phyloP scores from a whole-genome alignment of 2,888 invertebrate genomes.

The Microctonus aethiopoides region DNA sequence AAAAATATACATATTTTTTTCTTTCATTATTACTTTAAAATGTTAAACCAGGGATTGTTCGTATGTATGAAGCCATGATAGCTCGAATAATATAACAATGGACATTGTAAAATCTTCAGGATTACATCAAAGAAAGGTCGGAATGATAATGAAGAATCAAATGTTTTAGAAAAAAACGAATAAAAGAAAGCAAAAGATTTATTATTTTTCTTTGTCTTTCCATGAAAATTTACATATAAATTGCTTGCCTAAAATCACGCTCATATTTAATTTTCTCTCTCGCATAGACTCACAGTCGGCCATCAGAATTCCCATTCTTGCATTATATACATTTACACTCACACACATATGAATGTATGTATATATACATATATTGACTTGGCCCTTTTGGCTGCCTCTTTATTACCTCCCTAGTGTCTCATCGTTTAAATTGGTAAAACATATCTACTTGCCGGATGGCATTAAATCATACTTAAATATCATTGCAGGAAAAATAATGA shows the following conservation, averaged over 20 bases:
- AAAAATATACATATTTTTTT: not conserved
- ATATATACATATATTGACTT: not conserved
- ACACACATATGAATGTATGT: not conserved
- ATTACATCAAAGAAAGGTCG: not conserved
- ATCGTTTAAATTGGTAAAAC: slow-evolving; percentile 51
- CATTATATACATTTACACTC: not conserved
- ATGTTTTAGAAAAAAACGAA: not conserved
- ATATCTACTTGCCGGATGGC: slow-evolving; percentile 48
- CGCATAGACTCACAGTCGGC: slow-evolving; percentile 37
- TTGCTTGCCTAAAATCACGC: slow-evolving; percentile 61
- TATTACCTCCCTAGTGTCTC: not conserved
- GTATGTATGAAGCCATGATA: slow-evolving; percentile 23
- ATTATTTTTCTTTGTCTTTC: not conserved
- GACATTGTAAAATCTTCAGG: slow-evolving; percentile 3
- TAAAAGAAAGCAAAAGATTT: not conserved
- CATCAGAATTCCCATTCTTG: not conserved
- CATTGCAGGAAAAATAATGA: slow-evolving; percentile 32
- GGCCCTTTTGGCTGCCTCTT: not conserved
- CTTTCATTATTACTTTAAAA: not conserved
- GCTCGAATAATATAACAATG: slow-evolving; percentile 17
- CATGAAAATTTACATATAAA: slow-evolving; percentile 59
- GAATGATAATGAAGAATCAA: not conserved
- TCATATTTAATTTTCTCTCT: slow-evolving; percentile 61
- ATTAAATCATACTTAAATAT: slow-evolving; percentile 50
- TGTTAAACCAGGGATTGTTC: not conserved